Evolutionary conservation across 1,140 invertebrate species (phyloP).

Genomic region (Danaus melanippus): DNA sequence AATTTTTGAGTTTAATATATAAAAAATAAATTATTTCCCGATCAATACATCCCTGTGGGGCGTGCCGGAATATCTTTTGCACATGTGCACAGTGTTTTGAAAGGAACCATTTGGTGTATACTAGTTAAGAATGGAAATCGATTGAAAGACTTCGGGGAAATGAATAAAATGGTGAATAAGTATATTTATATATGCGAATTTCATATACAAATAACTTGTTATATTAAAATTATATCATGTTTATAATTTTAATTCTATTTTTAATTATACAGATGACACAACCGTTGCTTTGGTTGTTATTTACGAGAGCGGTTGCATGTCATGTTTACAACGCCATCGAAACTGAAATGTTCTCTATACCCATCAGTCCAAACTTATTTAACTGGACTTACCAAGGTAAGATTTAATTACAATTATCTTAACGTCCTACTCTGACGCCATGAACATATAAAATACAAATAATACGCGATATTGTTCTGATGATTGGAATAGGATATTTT

Average conservation of each 20-base stretch:
- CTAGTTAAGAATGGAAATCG: constrained; percentile 51
- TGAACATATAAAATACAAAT: too few relatives aligned
- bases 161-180: too few relatives aligned
- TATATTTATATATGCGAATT: too few relatives aligned
- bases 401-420: constrained; percentile 1
- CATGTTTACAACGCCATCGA: constrained; percentile 70
- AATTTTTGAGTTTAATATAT: neutral
- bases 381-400: constrained; percentile 79
- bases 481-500: too few relatives aligned
- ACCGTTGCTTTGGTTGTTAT: constrained; percentile 20
- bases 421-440: too few relatives aligned
- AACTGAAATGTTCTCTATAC: constrained; percentile 77
- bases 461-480: too few relatives aligned
- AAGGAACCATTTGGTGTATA: constrained; percentile 31
- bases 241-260: constrained; percentile 8
- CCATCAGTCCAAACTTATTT: constrained; percentile 76
- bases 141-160: constrained; percentile 19
- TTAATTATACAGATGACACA: constrained; percentile 23
- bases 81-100: constrained; percentile 54
- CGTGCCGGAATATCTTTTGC: constrained; percentile 38
- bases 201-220: too few relatives aligned
- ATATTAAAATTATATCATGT: neutral
- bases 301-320: constrained; percentile 20
- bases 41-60: constrained; percentile 42
- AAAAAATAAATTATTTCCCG: neutral